Percentiles rank a stretch among this genome's conserved stretches.
Evolutionary conservation across 2,113 vertebrate genomes (phyloP).

Genomic region (Rynchops niger): DNA sequence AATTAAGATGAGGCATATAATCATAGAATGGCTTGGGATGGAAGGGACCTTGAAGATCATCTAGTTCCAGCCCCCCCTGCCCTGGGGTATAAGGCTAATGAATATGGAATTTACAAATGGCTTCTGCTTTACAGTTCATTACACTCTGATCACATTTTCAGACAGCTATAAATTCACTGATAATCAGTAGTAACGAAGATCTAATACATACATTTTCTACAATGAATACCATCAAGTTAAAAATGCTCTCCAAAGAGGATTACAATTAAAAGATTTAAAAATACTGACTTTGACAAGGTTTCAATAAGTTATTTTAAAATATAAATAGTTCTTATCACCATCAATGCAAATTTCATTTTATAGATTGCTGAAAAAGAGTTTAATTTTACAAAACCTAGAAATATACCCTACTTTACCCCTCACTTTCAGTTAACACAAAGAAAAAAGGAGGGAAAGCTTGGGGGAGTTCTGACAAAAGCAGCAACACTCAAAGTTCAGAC

Average conservation of each 20-base stretch:
- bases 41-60: neutral
- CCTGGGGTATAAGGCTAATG: neutral
- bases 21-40: neutral
- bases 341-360: neutral
- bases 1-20: neutral
- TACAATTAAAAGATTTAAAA: conserved; percentile 33
- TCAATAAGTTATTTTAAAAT: conserved; percentile 57
- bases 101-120: conserved; percentile 6
- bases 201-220: conserved; percentile 12
- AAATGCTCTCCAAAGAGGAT: conserved; percentile 31
- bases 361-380: neutral
- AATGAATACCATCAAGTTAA: conserved; percentile 14
- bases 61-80: neutral
- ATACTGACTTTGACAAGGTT: conserved; percentile 29
- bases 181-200: conserved; percentile 44
- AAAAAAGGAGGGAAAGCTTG: neutral
- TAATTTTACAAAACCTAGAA: conserved; percentile 21
- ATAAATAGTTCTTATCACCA: neutral
- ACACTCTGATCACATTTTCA: conserved; percentile 20
- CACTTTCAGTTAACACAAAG: neutral
- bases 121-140: conserved; percentile 4
- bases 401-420: neutral
- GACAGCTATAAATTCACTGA: conserved; percentile 1
- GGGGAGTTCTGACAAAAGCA: neutral
- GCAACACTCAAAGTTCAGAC: neutral